These are phyloP conservation scores for Stylophora pistillata DNA, from an alignment of 64 coral and sea anemone species.

Conservation along the genomic window DNA sequence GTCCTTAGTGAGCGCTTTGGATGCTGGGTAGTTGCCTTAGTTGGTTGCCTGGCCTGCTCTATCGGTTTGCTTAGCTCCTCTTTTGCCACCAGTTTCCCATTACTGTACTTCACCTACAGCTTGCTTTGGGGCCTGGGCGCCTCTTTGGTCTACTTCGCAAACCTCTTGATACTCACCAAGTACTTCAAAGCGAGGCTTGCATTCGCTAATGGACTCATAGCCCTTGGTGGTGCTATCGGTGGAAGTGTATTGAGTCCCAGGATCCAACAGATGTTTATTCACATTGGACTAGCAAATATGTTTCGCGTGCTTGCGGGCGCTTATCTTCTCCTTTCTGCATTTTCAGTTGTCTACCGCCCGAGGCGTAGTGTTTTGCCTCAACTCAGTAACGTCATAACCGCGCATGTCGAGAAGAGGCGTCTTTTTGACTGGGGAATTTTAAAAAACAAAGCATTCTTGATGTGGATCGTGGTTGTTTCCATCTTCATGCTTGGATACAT, in stretches of 20 bases:
- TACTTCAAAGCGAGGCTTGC: slow-evolving; percentile 50
- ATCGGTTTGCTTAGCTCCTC: slow-evolving; percentile 63
- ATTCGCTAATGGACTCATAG: slow-evolving; percentile 60
- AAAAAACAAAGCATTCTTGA: slow-evolving; percentile 50
- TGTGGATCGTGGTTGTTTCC: slow-evolving; percentile 47
- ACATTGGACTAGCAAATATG: slow-evolving; percentile 45
- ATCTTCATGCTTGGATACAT: slow-evolving; percentile 65
- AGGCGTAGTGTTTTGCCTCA: background rate
- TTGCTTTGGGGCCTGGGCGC: slow-evolving; percentile 73
- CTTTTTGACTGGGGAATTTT: slow-evolving; percentile 61
- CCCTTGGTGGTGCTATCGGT: slow-evolving; percentile 53
- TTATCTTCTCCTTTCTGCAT: slow-evolving; percentile 17
- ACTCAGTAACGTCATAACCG: background rate
- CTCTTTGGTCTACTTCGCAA: slow-evolving; percentile 59
- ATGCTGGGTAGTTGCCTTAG: slow-evolving; percentile 58
- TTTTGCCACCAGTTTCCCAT: slow-evolving; percentile 65
- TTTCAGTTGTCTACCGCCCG: slow-evolving; percentile 42
- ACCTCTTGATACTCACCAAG: slow-evolving; percentile 57
- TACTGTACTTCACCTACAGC: slow-evolving; percentile 85
- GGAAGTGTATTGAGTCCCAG: slow-evolving; percentile 50
- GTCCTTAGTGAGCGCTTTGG: slow-evolving; percentile 65
- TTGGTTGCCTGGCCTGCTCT: slow-evolving; percentile 61
- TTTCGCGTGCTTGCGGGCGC: slow-evolving; percentile 44
- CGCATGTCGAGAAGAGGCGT: slow-evolving; percentile 6
- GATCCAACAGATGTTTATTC: slow-evolving; percentile 51